A percentile compares a stretch with the other conserved stretches of the same genome.
phyloP scores from a whole-genome alignment of 2,888 invertebrate species.

The Phengaris arion region DNA sequence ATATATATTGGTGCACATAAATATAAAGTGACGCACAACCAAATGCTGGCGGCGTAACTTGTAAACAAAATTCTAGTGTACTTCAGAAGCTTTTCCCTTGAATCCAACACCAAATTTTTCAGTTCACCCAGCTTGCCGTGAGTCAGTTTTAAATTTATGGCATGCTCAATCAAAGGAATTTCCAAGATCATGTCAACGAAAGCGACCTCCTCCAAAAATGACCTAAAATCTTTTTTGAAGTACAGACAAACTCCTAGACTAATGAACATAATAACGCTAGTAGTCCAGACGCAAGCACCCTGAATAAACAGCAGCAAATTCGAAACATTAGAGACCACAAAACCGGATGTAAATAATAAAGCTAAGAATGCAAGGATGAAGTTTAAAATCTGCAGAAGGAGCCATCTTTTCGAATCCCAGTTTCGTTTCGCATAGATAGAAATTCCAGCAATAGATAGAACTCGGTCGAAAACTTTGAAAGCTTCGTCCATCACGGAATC shows the following conservation, averaged over 20 bases:
- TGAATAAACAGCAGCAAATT: slow-evolving; percentile 59
- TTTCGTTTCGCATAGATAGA: slow-evolving; percentile 55
- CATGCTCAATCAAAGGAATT: slow-evolving; percentile 56
- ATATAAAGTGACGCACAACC: slow-evolving; percentile 57
- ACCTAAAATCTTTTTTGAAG: slow-evolving; percentile 55
- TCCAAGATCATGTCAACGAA: slow-evolving; percentile 56
- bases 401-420: slow-evolving; percentile 55
- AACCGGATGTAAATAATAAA: slow-evolving; percentile 60
- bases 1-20: slow-evolving; percentile 58
- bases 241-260: slow-evolving; percentile 57
- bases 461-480: slow-evolving; percentile 52
- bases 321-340: slow-evolving; percentile 49
- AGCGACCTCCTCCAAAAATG: slow-evolving; percentile 58
- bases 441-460: slow-evolving; percentile 60
- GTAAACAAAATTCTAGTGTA: slow-evolving; percentile 54
- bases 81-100: slow-evolving; percentile 54
- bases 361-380: slow-evolving; percentile 54
- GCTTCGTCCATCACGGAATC: slow-evolving; percentile 56
- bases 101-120: slow-evolving; percentile 50
- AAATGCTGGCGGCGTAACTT: slow-evolving; percentile 54
- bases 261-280: slow-evolving; percentile 64
- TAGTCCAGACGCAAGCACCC: slow-evolving; percentile 69
- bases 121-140: slow-evolving; percentile 51
- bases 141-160: slow-evolving; percentile 40
- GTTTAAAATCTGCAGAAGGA: slow-evolving; percentile 56